Evolutionary conservation across 2,797 vertebrate genomes (phyloP).

Genomic region (Xenentodon cancila): DNA sequence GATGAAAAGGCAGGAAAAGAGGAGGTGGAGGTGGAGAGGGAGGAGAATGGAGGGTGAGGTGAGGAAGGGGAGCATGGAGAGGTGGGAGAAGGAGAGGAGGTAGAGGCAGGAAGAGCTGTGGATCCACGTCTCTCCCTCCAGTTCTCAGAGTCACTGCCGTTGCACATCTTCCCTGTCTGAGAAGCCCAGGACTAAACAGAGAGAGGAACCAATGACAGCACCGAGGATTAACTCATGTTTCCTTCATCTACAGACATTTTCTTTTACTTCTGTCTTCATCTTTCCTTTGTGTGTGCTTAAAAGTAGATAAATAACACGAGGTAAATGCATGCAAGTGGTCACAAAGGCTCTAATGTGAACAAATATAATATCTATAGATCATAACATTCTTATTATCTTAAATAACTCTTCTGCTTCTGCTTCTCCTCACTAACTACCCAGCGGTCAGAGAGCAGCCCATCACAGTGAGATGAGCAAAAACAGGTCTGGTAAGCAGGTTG

Average conservation of each 20-base stretch:
- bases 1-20: constrained; percentile 65
- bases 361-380: no score
- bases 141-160: constrained; percentile 83
- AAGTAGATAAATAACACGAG: neutral
- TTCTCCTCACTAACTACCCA: constrained; percentile 23
- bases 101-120: constrained; percentile 55
- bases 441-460: constrained; percentile 2
- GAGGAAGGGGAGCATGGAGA: constrained; percentile 67
- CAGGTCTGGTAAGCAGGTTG: constrained; percentile 58
- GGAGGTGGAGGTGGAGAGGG: constrained; percentile 53
- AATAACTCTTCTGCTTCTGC: constrained; percentile 22
- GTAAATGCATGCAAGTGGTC: constrained; percentile 16
- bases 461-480: constrained; percentile 35
- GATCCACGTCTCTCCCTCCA: constrained; percentile 84
- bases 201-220: constrained; percentile 11
- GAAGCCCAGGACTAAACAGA: constrained; percentile 63
- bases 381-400: constrained; percentile 32
- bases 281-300: constrained; percentile 1
- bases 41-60: constrained; percentile 54
- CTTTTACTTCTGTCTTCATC: constrained; percentile 23
- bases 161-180: constrained; percentile 65
- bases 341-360: constrained; percentile 3
- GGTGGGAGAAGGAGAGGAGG: constrained; percentile 66
- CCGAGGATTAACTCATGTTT: no score
- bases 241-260: constrained; percentile 11